Evolutionary conservation across 2,888 invertebrate genomes (phyloP), one percentile per base, ranked within the genome.

Genomic region (Sthenelais limicola): DNA sequence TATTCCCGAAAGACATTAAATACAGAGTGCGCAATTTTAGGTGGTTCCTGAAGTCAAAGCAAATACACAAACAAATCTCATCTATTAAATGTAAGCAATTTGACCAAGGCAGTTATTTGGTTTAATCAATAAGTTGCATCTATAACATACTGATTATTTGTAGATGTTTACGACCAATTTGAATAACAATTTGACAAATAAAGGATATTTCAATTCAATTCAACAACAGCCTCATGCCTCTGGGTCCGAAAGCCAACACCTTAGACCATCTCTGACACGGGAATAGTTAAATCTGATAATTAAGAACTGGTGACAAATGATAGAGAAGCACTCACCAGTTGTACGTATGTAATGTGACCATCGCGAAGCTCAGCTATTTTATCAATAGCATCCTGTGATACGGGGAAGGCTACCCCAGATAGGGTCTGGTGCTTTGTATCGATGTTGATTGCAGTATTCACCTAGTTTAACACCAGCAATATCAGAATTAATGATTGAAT

Each of bases 391-490:
- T 92, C 92, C 69, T 94, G 92, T 0, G 94, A 93, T 49, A 98
- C 91, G 24, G 98, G 98, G 88, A 98, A 91, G 0, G 93, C 91
- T 15, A 99, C 93, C 9, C 97, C 97, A 71, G 94, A 92, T 82
- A 98, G 90, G 0, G 97, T 96, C 82, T 97, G 96, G 82, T 85
- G 85, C 74, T 84, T 85, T 0, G 84, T 80, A 73, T 86, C 83
- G 4, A 95, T 92, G 76, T 92, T 92, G 76, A 94, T 93, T 58
- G 83, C 80, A n/a, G 83, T 78, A 54, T 84, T 82, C 15, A 86
- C 84, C 81, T 87, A 78, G n/a, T 35, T 2, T 38, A n/a, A 51
- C 51, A 51, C 18, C 51, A 51, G 24, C n/a, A 51, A 51, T 21
- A n/a, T 43, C 18, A 43, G 9, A 43, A 18, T 43, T n/a, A n/a